phyloP scores from a whole-genome alignment of 2,888 invertebrate genomes.

The Portevinia maculata region DNA sequence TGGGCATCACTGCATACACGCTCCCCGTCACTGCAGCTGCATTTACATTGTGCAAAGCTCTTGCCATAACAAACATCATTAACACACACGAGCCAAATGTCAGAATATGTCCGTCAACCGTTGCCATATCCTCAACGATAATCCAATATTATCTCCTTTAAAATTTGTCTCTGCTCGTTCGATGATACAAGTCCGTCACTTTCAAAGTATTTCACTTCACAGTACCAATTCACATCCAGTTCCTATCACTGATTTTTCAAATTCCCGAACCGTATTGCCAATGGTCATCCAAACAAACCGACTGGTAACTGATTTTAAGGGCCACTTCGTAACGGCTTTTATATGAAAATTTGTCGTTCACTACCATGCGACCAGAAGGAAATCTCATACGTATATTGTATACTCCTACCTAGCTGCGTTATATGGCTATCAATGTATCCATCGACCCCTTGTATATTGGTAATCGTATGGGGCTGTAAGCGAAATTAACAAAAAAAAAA shows the following conservation, averaged over 20 bases:
- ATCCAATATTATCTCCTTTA: slow-evolving; percentile 6
- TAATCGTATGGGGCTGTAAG: slow-evolving; percentile 29
- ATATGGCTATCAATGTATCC: slow-evolving; percentile 52
- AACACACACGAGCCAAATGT: slow-evolving; percentile 56
- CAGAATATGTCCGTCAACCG: slow-evolving; percentile 30
- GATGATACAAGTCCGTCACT: slow-evolving; percentile 11
- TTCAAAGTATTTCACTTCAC: slow-evolving; percentile 1
- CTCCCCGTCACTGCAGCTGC: slow-evolving; percentile 31
- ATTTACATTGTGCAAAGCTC: slow-evolving; percentile 20
- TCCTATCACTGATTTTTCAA: slow-evolving; percentile 25
- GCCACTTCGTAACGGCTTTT: slow-evolving; percentile 65
- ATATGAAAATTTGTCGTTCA: slow-evolving; percentile 62
- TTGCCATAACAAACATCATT: slow-evolving; percentile 33
- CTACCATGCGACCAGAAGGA: slow-evolving; percentile 39
- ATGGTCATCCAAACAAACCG: slow-evolving; percentile 50
- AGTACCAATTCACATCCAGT: too few species aligned
- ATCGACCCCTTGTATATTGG: slow-evolving; percentile 25
- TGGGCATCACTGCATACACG: slow-evolving; percentile 45
- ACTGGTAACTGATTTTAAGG: slow-evolving; percentile 69
- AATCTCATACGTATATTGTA: slow-evolving; percentile 44
- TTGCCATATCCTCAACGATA: slow-evolving; percentile 47
- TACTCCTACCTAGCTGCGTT: slow-evolving; percentile 21
- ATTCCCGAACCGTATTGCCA: slow-evolving; percentile 39
- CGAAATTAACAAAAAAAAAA: slow-evolving; percentile 7
- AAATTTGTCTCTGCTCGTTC: slow-evolving; percentile 19